Conservation (phyloP, 2,888 invertebrate species). For the Arge pagana region DNA sequence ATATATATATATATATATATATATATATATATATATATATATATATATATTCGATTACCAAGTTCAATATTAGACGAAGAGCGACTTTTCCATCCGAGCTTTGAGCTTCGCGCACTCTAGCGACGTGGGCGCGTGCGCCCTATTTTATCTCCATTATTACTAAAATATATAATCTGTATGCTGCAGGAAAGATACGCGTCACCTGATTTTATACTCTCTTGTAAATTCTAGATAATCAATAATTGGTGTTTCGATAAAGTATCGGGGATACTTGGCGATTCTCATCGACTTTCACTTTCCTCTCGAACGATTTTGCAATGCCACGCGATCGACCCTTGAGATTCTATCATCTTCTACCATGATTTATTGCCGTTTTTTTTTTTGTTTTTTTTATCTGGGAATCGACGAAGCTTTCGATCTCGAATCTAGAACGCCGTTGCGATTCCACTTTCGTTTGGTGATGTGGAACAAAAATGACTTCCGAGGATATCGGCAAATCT, state of each 20-base stretch:
- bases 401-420: no score
- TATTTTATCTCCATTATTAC: slow-evolving; percentile 3
- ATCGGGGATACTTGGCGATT: no score
- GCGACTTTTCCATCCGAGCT: not conserved
- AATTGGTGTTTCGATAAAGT: slow-evolving; percentile 11
- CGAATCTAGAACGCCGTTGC: no score
- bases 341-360: no score
- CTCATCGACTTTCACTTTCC: no score
- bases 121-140: not conserved
- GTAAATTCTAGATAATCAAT: slow-evolving; percentile 14
- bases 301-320: no score
- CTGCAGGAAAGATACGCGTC: slow-evolving; percentile 11
- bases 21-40: not conserved
- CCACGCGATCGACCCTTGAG: no score
- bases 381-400: no score
- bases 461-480: no score
- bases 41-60: slow-evolving; percentile 5
- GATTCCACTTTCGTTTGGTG: no score
- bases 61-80: not conserved
- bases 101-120: not conserved
- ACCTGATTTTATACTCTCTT: slow-evolving; percentile 18
- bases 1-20: not conserved
- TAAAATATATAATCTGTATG: slow-evolving; percentile 10
- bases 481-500: no score
- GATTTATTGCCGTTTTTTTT: no score